Percentiles rank a stretch among this genome's conserved stretches.
These are phyloP conservation scores for Erythrocercus mccallii DNA, from an alignment of 2,113 vertebrate genomes.

Conservation along the genomic window DNA sequence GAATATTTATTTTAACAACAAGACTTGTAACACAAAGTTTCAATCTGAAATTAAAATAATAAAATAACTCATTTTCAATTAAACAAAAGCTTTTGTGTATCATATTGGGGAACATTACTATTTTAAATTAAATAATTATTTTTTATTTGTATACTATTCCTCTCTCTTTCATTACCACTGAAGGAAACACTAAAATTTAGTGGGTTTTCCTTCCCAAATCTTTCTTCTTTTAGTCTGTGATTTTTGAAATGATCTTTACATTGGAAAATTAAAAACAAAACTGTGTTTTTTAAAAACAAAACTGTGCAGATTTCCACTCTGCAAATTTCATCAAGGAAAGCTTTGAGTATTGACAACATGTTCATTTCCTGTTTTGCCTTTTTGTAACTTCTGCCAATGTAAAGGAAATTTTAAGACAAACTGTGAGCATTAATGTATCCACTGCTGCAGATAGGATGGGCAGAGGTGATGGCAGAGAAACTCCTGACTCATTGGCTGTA, in stretches of 20 bases:
- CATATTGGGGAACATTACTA: neutral
- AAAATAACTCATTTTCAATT: neutral
- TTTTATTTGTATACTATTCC: neutral
- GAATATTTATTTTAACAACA: neutral
- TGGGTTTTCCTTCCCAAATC: neutral
- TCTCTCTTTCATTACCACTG: neutral
- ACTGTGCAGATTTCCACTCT: neutral
- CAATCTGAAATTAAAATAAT: neutral
- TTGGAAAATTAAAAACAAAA: neutral
- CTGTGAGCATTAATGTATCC: neutral
- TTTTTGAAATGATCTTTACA: neutral
- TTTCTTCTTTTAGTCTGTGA: neutral
- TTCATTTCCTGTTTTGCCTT: neutral
- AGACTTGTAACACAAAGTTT: neutral
- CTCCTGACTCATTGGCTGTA: neutral
- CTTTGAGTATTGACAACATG: neutral
- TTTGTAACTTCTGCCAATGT: neutral
- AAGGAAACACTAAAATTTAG: neutral
- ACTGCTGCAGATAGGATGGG: neutral
- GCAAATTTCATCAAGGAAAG: neutral
- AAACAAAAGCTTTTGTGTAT: neutral
- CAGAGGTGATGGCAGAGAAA: fast-evolving
- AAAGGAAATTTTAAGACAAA: neutral
- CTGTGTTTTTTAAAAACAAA: neutral
- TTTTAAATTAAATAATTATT: neutral